phyloP scores from a whole-genome alignment of 2,113 vertebrate genomes.

The Coracopsis vasa region DNA sequence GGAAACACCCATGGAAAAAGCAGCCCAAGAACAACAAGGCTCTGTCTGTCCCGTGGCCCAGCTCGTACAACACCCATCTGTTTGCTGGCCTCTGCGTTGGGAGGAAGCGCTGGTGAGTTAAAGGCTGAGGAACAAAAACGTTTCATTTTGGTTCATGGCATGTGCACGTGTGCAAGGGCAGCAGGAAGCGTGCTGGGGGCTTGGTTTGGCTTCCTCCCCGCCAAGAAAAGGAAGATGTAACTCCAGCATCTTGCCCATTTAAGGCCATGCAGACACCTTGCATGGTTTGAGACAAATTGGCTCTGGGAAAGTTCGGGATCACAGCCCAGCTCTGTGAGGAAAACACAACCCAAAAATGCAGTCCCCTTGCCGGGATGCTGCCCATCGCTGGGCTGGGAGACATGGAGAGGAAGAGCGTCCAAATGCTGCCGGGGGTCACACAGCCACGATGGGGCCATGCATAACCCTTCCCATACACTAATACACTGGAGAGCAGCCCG shows the following conservation, averaged over 20 bases:
- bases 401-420: not conserved
- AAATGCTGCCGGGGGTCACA: fast-evolving
- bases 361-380: not conserved
- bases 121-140: not conserved
- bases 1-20: not conserved
- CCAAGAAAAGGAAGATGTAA: fast-evolving
- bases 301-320: not conserved
- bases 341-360: not conserved
- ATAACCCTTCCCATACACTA: not conserved
- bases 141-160: not conserved
- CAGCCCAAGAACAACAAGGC: not conserved
- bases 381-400: not conserved
- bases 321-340: not conserved
- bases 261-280: not conserved
- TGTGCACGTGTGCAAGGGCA: not conserved
- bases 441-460: not conserved
- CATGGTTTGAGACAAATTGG: fast-evolving
- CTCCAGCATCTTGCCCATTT: not conserved
- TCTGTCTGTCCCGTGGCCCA: not conserved
- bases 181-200: not conserved
- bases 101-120: not conserved
- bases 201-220: not conserved
- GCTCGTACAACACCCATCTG: not conserved
- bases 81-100: not conserved
- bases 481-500: fast-evolving